Evolutionary conservation across 2,797 vertebrate genomes (phyloP).

Genomic region (Telmatherina bonti): DNA sequence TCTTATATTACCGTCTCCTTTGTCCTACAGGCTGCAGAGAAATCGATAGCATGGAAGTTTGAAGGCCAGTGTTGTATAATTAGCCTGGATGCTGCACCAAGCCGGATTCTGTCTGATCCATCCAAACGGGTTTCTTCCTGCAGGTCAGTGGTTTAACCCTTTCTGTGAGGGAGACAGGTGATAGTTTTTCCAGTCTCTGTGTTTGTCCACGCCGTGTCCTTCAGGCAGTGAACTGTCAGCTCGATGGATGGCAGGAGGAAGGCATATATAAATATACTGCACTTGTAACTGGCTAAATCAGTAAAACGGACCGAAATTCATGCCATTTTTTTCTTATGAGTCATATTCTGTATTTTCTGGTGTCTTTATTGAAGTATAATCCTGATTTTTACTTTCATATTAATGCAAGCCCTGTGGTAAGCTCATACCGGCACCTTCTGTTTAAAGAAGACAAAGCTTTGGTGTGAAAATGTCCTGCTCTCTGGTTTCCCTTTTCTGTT

Average conservation of each 20-base stretch:
- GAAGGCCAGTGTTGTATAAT: slow-evolving; percentile 35
- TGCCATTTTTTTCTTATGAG: too few relatives aligned
- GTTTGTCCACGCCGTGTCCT: background rate
- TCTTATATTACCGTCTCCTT: slow-evolving; percentile 43
- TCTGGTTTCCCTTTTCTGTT: too few relatives aligned
- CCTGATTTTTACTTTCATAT: too few relatives aligned
- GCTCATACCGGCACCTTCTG: too few relatives aligned
- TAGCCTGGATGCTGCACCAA: slow-evolving; percentile 17
- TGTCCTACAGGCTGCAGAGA: slow-evolving; percentile 38
- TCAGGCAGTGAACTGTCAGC: background rate
- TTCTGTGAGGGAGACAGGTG: slow-evolving; percentile 30
- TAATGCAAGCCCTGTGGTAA: too few relatives aligned
- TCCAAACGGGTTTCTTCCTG: slow-evolving; percentile 1
- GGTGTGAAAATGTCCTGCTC: too few relatives aligned
- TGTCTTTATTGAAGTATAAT: background rate
- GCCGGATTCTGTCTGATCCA: slow-evolving; percentile 12
- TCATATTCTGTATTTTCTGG: too few relatives aligned
- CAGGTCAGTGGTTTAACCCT: slow-evolving; percentile 44
- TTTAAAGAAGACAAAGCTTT: too few relatives aligned
- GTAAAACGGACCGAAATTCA: too few relatives aligned
- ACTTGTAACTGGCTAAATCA: background rate
- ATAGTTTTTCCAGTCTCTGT: background rate
- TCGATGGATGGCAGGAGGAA: background rate
- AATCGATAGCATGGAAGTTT: slow-evolving; percentile 57
- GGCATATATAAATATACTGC: background rate